Base-by-base conservation (phyloP, 2,888 invertebrate species). In the Thelaira solivaga region DNA sequence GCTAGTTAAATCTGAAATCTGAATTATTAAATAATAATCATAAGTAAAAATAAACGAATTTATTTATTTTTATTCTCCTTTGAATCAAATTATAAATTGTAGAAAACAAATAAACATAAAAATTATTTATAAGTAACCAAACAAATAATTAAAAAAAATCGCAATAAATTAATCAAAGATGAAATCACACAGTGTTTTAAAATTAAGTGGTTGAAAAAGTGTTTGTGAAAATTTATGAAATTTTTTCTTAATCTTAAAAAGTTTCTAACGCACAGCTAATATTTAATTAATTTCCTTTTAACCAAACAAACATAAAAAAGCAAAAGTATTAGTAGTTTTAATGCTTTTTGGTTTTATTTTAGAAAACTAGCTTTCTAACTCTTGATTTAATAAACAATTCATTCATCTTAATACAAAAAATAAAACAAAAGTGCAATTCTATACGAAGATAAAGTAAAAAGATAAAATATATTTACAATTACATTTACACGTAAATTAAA, bases 371-470 rank as follows among this genome's bases (percentile, higher is more conserved):
- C 62, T 61, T 68, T 59, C n/a, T 31, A 16, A 22, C n/a, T 53
- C 45, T 41, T 5, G 7, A 45, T 72, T 72, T 29, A 53, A 36
- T 29, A 31, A 39, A 36, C 62, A 64, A 62, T 36, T 45, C 26
- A 36, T 49, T 31, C 22, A 36, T 43, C 43, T 72, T 47, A 47
- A 22, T 45, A 51, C 34, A 20, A 53, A 65, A 53, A 10, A 71
- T 26, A 69, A 78, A 78, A 69, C 45, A 74, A 78, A 78, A 78
- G 78, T 78, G 78, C 78, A 78, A 78, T 78, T 78, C 74, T 74
- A 64, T 74, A 43, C 45, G 53, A 62, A 67, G 51, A 67, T 51
- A 74, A 74, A 67, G 4, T 45, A 59, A 49, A 49, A 65, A 65
- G 61, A 65, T 51, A 22, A 76, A 45, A 68, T 78, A 77, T 78